Evolutionary conservation across 2,888 invertebrate genomes (phyloP).

Genomic region (Ormyrus labotus): DNA sequence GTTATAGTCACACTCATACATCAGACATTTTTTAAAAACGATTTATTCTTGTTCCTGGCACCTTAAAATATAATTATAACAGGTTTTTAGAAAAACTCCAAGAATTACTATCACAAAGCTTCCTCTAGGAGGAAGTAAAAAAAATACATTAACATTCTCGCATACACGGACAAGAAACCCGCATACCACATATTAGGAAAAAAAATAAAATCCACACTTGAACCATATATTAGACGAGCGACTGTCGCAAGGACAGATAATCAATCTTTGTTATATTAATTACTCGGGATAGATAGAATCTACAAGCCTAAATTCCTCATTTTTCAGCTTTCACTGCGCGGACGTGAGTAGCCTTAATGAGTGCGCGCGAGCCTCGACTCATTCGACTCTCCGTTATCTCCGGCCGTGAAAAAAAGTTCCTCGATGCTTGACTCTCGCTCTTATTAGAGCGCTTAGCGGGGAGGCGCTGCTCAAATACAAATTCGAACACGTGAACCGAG

Average conservation of each 20-base stretch:
- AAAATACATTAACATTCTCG: no score
- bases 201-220: neutral
- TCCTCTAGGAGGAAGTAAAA: no score
- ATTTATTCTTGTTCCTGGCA: no score
- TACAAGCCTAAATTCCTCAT: slow-evolving; percentile 34
- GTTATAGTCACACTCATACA: no score
- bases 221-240: neutral
- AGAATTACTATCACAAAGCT: no score
- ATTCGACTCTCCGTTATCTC: slow-evolving; percentile 17
- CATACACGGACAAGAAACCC: neutral
- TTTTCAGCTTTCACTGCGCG: slow-evolving; percentile 27
- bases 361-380: slow-evolving; percentile 9
- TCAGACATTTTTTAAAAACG: no score
- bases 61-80: no score
- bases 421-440: neutral
- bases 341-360: slow-evolving; percentile 18
- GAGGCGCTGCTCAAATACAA: no score
- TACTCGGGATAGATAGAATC: slow-evolving; percentile 34
- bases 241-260: slow-evolving; percentile 17
- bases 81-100: no score
- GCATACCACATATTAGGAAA: neutral
- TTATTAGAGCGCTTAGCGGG: slow-evolving; percentile 17
- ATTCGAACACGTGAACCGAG: no score
- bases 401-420: neutral
- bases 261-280: slow-evolving; percentile 51